Conservation (phyloP, 2,888 invertebrate species). For the Habrosyne pyritoides region DNA sequence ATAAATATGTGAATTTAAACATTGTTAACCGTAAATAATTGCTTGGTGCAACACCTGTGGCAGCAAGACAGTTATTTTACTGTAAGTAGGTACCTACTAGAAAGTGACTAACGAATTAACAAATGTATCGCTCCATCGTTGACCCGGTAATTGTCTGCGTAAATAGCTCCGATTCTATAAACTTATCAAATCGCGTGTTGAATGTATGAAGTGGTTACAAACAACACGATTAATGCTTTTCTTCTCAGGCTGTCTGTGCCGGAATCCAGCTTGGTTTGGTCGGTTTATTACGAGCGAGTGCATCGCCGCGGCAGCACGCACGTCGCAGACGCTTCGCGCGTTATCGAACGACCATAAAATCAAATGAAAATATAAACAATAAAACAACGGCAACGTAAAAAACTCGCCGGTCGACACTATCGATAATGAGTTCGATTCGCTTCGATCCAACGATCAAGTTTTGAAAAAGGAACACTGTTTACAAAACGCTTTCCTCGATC, state of each 20-base stretch:
- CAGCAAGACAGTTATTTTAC: no score
- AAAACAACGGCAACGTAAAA: conserved; percentile 28
- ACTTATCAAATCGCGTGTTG: conserved; percentile 23
- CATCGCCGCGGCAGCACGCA: conserved; percentile 66
- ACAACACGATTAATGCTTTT: conserved; percentile 32
- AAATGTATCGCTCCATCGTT: no score
- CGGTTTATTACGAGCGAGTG: conserved; percentile 60
- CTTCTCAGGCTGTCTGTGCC: conserved; percentile 27
- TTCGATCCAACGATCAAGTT: conserved; percentile 35
- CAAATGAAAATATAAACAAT: conserved; percentile 39
- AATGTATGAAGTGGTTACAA: conserved; percentile 24
- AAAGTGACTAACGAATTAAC: no score
- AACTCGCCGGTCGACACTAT: conserved; percentile 25
- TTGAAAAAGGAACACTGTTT: conserved; percentile 57
- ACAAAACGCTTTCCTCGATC: conserved; percentile 40
- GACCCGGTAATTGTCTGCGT: not conserved
- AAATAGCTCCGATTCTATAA: conserved; percentile 16
- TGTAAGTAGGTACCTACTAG: no score
- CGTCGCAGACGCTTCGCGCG: conserved; percentile 38
- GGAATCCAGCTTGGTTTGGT: conserved; percentile 17
- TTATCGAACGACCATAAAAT: conserved; percentile 37
- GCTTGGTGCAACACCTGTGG: no score
- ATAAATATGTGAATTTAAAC: no score
- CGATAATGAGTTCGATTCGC: conserved; percentile 43
- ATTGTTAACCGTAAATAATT: no score